Conservation (phyloP, 2,113 vertebrate species). For the Lathamus discolor region DNA sequence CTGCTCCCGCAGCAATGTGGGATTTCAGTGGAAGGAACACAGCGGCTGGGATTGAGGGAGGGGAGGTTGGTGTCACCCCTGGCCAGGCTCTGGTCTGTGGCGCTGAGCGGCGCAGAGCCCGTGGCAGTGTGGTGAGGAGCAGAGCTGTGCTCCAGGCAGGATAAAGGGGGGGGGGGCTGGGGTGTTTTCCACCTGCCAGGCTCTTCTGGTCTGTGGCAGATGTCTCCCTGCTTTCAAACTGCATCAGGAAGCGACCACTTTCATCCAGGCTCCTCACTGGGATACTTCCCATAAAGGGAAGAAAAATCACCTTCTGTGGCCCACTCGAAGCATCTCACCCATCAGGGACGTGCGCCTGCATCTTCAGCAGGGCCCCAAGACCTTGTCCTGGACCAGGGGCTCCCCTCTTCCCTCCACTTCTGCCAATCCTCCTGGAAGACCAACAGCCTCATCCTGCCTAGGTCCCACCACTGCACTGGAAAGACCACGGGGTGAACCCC, state of each 20-base stretch:
- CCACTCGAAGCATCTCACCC: not conserved
- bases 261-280: not conserved
- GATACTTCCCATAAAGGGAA: not conserved
- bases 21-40: not conserved
- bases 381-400: rapidly evolving
- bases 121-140: rapidly evolving
- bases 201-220: not conserved
- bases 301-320: not conserved
- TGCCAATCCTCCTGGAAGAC: not conserved
- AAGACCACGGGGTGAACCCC: not conserved
- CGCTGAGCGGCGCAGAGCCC: not conserved
- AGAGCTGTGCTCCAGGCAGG: not conserved
- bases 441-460: rapidly evolving
- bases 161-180: not conserved
- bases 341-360: rapidly evolving
- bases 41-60: rapidly evolving
- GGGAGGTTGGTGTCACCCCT: not conserved
- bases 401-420: not conserved
- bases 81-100: not conserved
- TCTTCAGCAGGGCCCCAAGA: rapidly evolving
- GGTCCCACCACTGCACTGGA: rapidly evolving
- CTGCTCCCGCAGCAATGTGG: rapidly evolving
- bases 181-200: not conserved
- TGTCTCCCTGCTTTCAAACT: not conserved
- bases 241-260: not conserved